Base-by-base conservation (phyloP, 2,888 invertebrate species). In the Oligia latruncula region DNA sequence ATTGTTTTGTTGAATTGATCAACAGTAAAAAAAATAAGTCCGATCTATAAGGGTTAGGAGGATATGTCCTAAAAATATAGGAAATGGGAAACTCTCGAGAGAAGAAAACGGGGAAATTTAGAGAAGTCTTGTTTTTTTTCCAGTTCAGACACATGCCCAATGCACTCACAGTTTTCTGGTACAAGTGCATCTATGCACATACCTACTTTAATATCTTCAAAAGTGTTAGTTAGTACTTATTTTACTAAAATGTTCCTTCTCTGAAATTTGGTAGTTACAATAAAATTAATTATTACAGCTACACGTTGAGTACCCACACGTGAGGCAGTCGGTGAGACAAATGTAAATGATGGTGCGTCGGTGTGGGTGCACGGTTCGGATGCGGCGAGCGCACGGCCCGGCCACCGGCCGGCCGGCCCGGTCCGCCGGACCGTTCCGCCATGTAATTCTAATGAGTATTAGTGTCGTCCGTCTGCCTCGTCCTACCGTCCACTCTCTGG, bases 391-490 rank as follows among this genome's bases (percentile, higher is more conserved):
- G 83, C 72, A 43, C 77, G 77, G 76, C 64, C 15, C 43, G 72
- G 43, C 78, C 67, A 67, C 70, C 40, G 70, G 72, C 58, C 84
- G 83, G 74, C 74, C 35, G 68, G 78, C 60, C 74, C 77, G 81
- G 80, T 75, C 81, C 84, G 81, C 83, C 84, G 86, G 88, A 91
- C 91, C 93, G 95, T 95, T 95, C 94, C 95, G 95, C 92, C 94
- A 96, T 96, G 96, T 96, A 96, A 96, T 96, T 96, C 96, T 96
- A 96, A 96, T 96, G 96, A 96, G 96, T 95, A 96, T 96, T 96
- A 96, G 95, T 94, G 95, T 94, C 94, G 93, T 94, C 92, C 94
- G 93, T 95, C 94, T 92, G 90, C 91, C 89, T 89, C 87, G 88
- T 81, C 84, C 81, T 86, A 85, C 86, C 88, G 91, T 91, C 92